Conservation (phyloP, 2,113 vertebrate genomes). For the Phalacrocorax pelagicus region DNA sequence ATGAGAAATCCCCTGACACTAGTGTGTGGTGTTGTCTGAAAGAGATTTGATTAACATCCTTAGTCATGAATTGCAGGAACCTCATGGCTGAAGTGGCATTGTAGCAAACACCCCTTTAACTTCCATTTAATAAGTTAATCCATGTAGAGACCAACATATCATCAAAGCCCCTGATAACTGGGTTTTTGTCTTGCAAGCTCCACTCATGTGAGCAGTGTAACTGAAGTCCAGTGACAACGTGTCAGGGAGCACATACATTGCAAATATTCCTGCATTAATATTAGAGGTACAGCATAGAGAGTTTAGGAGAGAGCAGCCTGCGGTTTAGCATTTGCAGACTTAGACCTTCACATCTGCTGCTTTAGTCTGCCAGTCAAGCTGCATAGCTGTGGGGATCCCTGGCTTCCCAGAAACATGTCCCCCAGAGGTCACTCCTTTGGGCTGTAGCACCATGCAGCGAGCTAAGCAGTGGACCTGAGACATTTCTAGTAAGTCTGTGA, state of each 20-base stretch:
- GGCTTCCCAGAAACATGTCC: background rate
- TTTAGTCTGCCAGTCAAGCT: background rate
- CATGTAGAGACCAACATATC: background rate
- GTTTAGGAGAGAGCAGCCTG: background rate
- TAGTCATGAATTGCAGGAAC: background rate
- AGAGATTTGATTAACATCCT: background rate
- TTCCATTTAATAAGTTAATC: background rate
- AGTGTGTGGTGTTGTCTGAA: background rate
- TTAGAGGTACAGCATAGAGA: background rate
- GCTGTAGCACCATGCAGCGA: fast-evolving
- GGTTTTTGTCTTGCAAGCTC: background rate
- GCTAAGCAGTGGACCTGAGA: background rate
- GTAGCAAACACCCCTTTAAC: background rate
- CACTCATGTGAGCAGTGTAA: fast-evolving
- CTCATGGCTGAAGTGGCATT: background rate
- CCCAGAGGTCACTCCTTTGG: background rate
- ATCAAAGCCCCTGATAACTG: background rate
- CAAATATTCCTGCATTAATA: background rate
- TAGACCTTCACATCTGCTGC: background rate
- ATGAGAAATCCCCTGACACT: background rate
- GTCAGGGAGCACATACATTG: fast-evolving
- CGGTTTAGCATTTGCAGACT: background rate
- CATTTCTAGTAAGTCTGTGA: background rate
- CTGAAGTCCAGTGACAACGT: background rate
- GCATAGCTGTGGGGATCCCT: background rate